These are phyloP conservation scores for Zaprionus ornatus DNA, from an alignment of 1,140 invertebrate genomes.

Conservation along the genomic window DNA sequence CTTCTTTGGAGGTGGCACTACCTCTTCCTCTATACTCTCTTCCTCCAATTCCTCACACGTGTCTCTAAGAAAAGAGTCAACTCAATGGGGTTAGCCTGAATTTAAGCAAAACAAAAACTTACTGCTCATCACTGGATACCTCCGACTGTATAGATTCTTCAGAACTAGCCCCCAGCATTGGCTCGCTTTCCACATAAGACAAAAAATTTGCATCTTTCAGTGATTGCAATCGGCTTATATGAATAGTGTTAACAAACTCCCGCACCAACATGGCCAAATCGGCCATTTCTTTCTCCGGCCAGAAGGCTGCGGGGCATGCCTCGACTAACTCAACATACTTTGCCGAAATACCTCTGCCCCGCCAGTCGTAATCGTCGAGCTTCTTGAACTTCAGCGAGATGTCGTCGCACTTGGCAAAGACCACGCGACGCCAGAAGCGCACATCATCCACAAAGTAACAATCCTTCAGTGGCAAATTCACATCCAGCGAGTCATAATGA, in stretches of 20 bases:
- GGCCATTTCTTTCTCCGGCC: conserved; percentile 63
- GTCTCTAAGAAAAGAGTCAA: neutral
- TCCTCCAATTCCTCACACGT: conserved; percentile 1
- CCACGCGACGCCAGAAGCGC: conserved; percentile 66
- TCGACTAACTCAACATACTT: conserved; percentile 75
- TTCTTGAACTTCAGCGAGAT: conserved; percentile 37
- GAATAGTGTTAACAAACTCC: conserved; percentile 41
- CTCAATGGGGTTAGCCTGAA: neutral
- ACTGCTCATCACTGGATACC: conserved; percentile 59
- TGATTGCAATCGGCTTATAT: conserved; percentile 67
- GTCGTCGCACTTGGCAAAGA: conserved; percentile 60
- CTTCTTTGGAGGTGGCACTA: neutral
- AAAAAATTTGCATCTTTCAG: conserved; percentile 29
- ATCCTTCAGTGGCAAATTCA: conserved; percentile 61
- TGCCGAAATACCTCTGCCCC: conserved; percentile 48
- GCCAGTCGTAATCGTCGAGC: conserved; percentile 64
- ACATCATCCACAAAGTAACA: conserved; percentile 61
- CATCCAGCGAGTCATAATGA: conserved; percentile 59
- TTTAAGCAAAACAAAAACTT: neutral
- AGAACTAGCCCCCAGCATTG: conserved; percentile 40
- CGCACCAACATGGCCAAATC: conserved; percentile 40
- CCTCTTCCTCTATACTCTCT: conserved; percentile 16
- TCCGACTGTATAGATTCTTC: conserved; percentile 23
- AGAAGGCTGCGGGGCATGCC: conserved; percentile 57
- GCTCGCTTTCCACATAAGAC: conserved; percentile 20